Evolutionary conservation across 2,113 vertebrate genomes (phyloP).

Genomic region (Otus sunia): DNA sequence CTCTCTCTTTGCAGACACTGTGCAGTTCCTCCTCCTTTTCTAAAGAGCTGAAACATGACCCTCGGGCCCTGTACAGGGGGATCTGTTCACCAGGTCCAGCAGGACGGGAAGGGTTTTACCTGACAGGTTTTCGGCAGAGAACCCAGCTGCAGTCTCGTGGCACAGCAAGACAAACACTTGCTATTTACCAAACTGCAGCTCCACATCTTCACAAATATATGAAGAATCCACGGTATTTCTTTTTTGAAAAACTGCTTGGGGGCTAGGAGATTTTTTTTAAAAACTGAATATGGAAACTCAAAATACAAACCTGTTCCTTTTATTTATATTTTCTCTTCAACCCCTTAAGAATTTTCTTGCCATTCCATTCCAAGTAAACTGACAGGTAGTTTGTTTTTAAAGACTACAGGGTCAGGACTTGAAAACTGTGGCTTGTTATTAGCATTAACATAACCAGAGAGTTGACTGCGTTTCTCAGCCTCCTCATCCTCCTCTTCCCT

Average conservation of each 20-base stretch:
- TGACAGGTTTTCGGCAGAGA: conserved; percentile 1
- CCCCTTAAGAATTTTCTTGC: background rate
- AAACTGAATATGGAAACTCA: background rate
- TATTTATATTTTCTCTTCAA: background rate
- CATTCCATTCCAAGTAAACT: background rate
- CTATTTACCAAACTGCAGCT: background rate
- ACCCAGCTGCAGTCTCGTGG: background rate
- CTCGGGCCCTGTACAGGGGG: background rate
- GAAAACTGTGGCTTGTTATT: background rate
- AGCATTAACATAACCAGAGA: background rate
- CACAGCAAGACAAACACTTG: conserved; percentile 13
- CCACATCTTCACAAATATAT: conserved; percentile 9
- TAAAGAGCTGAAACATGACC: background rate
- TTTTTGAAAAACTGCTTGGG: background rate
- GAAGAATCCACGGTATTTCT: conserved; percentile 38
- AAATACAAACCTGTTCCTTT: background rate
- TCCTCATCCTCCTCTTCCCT: background rate
- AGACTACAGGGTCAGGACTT: background rate
- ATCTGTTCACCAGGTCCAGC: background rate
- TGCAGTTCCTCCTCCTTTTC: background rate
- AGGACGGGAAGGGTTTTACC: background rate
- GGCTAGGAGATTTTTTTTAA: background rate
- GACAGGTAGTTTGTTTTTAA: background rate
- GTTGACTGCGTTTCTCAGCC: background rate
- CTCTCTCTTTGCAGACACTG: background rate